Evolutionary conservation across 2,888 invertebrate genomes (phyloP).

Genomic region (Athrips mouffetella): DNA sequence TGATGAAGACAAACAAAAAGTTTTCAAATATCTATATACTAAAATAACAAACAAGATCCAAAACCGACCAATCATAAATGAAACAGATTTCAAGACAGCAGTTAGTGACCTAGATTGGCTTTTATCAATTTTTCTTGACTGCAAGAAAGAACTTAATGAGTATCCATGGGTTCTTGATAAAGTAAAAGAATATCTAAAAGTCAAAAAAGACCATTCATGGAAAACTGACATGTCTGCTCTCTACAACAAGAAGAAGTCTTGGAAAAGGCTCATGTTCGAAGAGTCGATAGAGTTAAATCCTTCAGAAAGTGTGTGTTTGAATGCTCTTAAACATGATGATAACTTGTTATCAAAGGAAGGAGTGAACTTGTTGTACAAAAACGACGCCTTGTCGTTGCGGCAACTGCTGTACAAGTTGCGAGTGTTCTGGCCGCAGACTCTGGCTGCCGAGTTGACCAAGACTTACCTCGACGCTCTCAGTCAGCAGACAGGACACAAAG

Average conservation of each 20-base stretch:
- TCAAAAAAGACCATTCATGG: constrained; percentile 41
- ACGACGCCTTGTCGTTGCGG: constrained; percentile 35
- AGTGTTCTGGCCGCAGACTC: constrained; percentile 47
- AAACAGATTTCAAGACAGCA: constrained; percentile 33
- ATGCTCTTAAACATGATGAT: constrained; percentile 43
- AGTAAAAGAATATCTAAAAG: constrained; percentile 40
- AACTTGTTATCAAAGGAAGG: constrained; percentile 35
- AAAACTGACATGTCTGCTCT: constrained; percentile 34
- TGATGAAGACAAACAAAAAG: constrained; percentile 36
- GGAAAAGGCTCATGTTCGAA: constrained; percentile 52
- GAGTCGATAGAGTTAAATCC: constrained; percentile 47
- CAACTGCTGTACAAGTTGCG: constrained; percentile 44
- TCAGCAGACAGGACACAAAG: constrained; percentile 35
- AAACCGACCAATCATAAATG: constrained; percentile 27
- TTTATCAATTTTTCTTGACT: constrained; percentile 41
- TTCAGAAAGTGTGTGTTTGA: constrained; percentile 24
- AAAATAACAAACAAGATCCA: neutral
- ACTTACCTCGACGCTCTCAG: constrained; percentile 36
- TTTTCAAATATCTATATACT: constrained; percentile 46
- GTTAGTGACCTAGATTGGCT: constrained; percentile 27
- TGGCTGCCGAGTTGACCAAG: constrained; percentile 39
- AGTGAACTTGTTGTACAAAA: constrained; percentile 33
- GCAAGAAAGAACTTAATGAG: constrained; percentile 43
- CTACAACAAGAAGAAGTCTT: constrained; percentile 55
- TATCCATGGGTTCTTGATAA: constrained; percentile 41